Base-by-base conservation (phyloP, 2,888 invertebrate genomes). In the Diarsia rubi region DNA sequence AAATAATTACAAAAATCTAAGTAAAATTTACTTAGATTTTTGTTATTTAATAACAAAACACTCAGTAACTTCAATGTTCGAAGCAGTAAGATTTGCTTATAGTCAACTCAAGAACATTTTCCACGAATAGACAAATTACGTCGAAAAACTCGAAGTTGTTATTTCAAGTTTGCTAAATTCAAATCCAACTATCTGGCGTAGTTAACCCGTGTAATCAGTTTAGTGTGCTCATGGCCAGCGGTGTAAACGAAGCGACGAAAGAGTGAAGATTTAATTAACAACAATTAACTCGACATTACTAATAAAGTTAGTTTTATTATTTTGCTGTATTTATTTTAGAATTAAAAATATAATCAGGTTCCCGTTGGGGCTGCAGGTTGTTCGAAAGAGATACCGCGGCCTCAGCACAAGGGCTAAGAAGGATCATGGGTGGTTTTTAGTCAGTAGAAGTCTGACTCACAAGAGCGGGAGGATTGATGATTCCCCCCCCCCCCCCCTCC, bases 231-330 rank as follows among this genome's bases (percentile, higher is more conserved):
- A 68, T 80, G 57, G 54, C 77, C 60, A 66, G 45, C 68, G 42
- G 80, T 68, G 73, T 74, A 63, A 81, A 78, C 27, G 31, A 68
- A 72, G 49, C 37, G 65, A 52, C 27, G 71, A 70, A 83, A 72
- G 76, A 74, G 72, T 69, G 57, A 71, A 75, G 59, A 84, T 79
- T 79, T 59, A 79, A 79, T 79, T 83, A 79, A 83, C 12, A 75
- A 72, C 71, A 72, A 79, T 85, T 73, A 74, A 54, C 63, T 69
- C 19, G 14, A 66, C 54, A 79, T 75, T 71, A 79, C 69, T 76
- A 79, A 78, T 74, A 63, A 62, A 66, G 31, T 37, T 19, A 24
- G 52, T 24, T 54, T 65, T 19, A 45, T 49, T 59, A 31, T 66
- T 70, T 44, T 19, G 8, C n/a, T 24, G 27, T 70, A 52, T 27